These are phyloP conservation scores for Dasysyrphus tricinctus DNA, from an alignment of 2,888 invertebrate species.

Conservation along the genomic window DNA sequence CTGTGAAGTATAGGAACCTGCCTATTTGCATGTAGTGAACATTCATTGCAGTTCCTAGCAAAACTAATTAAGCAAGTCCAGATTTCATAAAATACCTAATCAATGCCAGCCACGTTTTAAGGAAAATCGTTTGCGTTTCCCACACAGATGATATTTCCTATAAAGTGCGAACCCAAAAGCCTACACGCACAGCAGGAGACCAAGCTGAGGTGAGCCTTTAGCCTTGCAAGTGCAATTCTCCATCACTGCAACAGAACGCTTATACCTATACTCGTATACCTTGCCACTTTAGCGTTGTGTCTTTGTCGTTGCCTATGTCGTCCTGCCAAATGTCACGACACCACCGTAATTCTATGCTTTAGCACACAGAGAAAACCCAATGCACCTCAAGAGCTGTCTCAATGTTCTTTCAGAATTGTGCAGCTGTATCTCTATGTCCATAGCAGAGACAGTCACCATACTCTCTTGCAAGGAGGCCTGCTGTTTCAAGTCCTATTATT, in stretches of 20 bases:
- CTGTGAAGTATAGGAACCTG: neutral
- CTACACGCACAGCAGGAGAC: constrained; percentile 66
- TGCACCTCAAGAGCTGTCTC: constrained; percentile 57
- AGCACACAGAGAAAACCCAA: constrained; percentile 36
- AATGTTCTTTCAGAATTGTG: neutral
- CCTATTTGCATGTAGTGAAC: neutral
- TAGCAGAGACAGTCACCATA: constrained; percentile 58
- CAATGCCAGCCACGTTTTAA: constrained; percentile 50
- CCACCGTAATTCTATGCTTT: constrained; percentile 57
- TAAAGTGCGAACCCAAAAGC: constrained; percentile 30
- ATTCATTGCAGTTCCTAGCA: constrained; percentile 2
- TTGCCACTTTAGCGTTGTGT: constrained; percentile 47
- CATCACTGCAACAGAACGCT: constrained; percentile 34
- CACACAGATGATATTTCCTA: constrained; percentile 52
- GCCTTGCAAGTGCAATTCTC: constrained; percentile 43
- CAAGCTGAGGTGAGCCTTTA: neutral
- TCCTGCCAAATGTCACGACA: constrained; percentile 74
- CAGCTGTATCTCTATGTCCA: constrained; percentile 53
- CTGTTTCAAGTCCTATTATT: constrained; percentile 51
- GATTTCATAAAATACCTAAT: constrained; percentile 52
- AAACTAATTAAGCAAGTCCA: constrained; percentile 54
- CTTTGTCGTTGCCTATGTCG: constrained; percentile 45
- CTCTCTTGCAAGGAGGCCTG: constrained; percentile 67
- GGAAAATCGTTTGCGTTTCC: constrained; percentile 43
- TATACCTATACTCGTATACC: constrained; percentile 10